Percentiles rank a stretch among this genome's conserved stretches.
Evolutionary conservation across 2,888 invertebrate species (phyloP).

Genomic region (Balanococcus diminutus): DNA sequence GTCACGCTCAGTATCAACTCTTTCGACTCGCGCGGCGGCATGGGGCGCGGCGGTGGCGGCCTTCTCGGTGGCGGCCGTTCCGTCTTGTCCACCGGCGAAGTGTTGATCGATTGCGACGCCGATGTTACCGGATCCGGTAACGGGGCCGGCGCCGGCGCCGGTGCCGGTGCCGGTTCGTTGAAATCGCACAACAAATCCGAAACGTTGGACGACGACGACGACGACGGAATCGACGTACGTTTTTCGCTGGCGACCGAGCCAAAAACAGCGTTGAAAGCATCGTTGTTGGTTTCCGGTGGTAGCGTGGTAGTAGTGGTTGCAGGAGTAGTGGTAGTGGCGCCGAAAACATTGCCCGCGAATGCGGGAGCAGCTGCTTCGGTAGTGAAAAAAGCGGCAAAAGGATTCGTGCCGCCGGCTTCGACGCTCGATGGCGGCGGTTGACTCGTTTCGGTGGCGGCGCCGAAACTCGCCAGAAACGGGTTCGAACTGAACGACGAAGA

Average conservation of each 20-base stretch:
- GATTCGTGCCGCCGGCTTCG: conserved; percentile 64
- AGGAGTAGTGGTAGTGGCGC: not conserved
- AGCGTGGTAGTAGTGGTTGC: not conserved
- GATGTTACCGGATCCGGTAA: not conserved
- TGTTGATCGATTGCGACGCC: not conserved
- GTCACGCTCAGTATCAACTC: conserved; percentile 84
- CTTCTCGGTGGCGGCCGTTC: conserved; percentile 58
- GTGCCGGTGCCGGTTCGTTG: not conserved
- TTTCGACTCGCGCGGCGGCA: conserved; percentile 79
- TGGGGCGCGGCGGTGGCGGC: conserved; percentile 62
- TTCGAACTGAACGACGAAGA: conserved; percentile 73
- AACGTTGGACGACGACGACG: not conserved
- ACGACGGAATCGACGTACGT: not conserved
- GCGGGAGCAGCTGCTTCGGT: not conserved
- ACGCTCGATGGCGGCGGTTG: conserved; percentile 61
- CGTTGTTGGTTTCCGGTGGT: not conserved
- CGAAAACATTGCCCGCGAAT: not conserved
- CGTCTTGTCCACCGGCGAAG: not conserved
- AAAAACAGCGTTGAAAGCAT: too few species aligned
- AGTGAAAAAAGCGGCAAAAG: conserved; percentile 63
- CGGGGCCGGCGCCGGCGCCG: not conserved
- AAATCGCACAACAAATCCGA: not conserved
- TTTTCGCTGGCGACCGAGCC: not conserved
- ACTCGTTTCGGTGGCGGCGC: not conserved
- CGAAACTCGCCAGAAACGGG: conserved; percentile 63